phyloP scores from a whole-genome alignment of 2,113 vertebrate species.

The Percopsis transmontana region DNA sequence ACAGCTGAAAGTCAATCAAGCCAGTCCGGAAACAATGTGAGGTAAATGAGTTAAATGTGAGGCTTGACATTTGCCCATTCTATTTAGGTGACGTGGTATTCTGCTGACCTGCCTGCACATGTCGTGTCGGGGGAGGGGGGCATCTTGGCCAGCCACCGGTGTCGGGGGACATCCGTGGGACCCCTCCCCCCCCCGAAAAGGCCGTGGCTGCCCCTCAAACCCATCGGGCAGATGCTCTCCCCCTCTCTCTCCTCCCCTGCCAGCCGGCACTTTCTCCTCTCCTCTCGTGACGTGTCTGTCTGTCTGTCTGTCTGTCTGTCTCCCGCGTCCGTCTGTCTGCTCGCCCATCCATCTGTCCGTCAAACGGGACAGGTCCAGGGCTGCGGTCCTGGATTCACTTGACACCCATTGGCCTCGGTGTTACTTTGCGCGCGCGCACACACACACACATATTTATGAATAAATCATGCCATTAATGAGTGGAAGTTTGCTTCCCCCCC shows the following conservation, averaged over 20 bases:
- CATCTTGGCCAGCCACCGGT: slow-evolving; percentile 47
- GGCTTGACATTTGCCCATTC: background rate
- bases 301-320: slow-evolving; percentile 43
- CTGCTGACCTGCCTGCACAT: slow-evolving; percentile 43
- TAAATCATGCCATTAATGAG: slow-evolving; percentile 66
- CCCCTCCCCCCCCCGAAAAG: slow-evolving; percentile 8
- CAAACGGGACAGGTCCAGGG: slow-evolving; percentile 13
- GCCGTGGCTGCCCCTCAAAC: slow-evolving; percentile 71
- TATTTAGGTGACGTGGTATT: slow-evolving; percentile 48
- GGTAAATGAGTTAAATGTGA: too few species aligned
- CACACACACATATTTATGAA: slow-evolving; percentile 54
- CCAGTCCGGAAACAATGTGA: too few species aligned
- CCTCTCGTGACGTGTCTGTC: slow-evolving; percentile 32
- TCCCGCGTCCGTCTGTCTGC: slow-evolving; percentile 45
- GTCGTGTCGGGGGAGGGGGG: too few species aligned
- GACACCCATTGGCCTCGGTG: slow-evolving; percentile 2
- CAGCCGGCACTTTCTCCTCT: slow-evolving; percentile 53
- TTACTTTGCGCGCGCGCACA: background rate
- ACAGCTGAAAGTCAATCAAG: too few species aligned
- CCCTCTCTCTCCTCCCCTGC: slow-evolving; percentile 46
- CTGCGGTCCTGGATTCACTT: slow-evolving; percentile 3
- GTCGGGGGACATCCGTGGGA: slow-evolving; percentile 51
- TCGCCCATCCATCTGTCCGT: slow-evolving; percentile 61
- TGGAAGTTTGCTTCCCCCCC: slow-evolving; percentile 50
- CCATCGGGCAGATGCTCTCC: slow-evolving; percentile 64